Percentiles rank a stretch among this genome's conserved stretches.
Evolutionary conservation across 2,888 invertebrate genomes (phyloP).

Genomic region (Nemotelus pantherinus): DNA sequence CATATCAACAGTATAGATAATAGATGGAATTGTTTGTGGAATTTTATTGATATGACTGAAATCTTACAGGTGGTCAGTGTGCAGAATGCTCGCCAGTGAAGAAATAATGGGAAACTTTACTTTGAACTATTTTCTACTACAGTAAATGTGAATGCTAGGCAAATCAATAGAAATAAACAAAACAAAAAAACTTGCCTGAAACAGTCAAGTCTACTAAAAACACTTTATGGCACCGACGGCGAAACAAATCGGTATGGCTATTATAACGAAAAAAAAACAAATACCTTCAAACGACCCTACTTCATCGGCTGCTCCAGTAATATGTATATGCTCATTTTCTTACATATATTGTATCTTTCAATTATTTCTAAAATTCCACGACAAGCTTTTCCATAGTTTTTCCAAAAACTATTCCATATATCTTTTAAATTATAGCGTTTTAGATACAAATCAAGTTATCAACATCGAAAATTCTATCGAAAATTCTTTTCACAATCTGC

Average conservation of each 20-base stretch:
- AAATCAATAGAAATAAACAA: background rate
- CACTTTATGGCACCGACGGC: too few species aligned
- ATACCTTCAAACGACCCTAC: too few species aligned
- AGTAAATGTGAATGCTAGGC: background rate
- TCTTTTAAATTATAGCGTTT: constrained; percentile 18
- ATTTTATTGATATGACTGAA: background rate
- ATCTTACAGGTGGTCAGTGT: too few species aligned
- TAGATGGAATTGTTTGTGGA: background rate
- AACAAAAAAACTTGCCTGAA: too few species aligned
- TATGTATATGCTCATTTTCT: background rate
- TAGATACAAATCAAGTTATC: constrained; percentile 21
- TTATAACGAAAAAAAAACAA: too few species aligned
- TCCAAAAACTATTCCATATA: background rate
- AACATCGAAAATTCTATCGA: background rate
- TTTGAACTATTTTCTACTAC: background rate
- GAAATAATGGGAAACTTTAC: background rate
- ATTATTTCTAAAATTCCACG: background rate
- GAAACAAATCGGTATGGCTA: too few species aligned
- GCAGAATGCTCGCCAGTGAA: background rate
- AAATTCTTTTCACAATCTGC: background rate
- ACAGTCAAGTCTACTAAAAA: too few species aligned
- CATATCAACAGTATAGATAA: constrained; percentile 2
- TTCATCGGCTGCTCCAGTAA: background rate
- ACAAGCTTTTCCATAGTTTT: background rate
- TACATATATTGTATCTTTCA: background rate